Evolutionary conservation across 2,888 invertebrate species (phyloP).

Genomic region (Nowickia ferox): DNA sequence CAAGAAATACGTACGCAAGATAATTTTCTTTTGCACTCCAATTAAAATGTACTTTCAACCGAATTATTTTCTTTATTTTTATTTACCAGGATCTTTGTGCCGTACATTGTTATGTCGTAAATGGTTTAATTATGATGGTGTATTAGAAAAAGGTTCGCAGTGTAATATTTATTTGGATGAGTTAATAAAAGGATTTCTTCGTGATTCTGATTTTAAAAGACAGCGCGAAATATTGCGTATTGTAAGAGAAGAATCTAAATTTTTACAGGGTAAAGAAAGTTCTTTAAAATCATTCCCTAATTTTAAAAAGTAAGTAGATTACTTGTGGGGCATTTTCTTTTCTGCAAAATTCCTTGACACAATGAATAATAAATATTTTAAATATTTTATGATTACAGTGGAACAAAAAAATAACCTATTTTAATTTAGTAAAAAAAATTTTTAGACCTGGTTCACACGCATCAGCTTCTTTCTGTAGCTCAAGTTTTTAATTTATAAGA

Average conservation of each 20-base stretch:
- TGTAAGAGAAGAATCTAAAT: slow-evolving; percentile 85
- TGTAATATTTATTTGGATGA: slow-evolving; percentile 87
- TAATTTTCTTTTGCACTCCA: neutral
- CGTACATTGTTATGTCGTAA: slow-evolving; percentile 86
- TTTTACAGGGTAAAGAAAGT: slow-evolving; percentile 85
- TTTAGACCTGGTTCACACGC: too few relatives aligned
- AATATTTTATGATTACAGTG: too few relatives aligned
- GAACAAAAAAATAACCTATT: too few relatives aligned
- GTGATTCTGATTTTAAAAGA: slow-evolving; percentile 85
- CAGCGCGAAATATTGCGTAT: slow-evolving; percentile 85
- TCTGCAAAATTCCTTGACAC: too few relatives aligned
- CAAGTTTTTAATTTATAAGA: too few relatives aligned
- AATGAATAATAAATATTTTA: too few relatives aligned
- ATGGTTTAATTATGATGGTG: slow-evolving; percentile 88
- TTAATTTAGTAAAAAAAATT: too few relatives aligned
- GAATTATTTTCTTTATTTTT: neutral
- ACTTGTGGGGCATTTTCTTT: too few relatives aligned
- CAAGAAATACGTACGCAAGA: slow-evolving; percentile 77
- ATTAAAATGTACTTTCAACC: neutral
- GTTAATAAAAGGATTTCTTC: slow-evolving; percentile 87
- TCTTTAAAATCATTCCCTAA: slow-evolving; percentile 86
- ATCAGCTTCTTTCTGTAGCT: too few relatives aligned
- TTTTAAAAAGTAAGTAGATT: slow-evolving; percentile 84
- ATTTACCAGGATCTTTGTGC: slow-evolving; percentile 82
- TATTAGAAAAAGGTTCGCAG: slow-evolving; percentile 86